Evolutionary conservation across 2,888 invertebrate genomes (phyloP), one percentile per base, ranked within the genome.

Genomic region (Chymomyza procnemis): DNA sequence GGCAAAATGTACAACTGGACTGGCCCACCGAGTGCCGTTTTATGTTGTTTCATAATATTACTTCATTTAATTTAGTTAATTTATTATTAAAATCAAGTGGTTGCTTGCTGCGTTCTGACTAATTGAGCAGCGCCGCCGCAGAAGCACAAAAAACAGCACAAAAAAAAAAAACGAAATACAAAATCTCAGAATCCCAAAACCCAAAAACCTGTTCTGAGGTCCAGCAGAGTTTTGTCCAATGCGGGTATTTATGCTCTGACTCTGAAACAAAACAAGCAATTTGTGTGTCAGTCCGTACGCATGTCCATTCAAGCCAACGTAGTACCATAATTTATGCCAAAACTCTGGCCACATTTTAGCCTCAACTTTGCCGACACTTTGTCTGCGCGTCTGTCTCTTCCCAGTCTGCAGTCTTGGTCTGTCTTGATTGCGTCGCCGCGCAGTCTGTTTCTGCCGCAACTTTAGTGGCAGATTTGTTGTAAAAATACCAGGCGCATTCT

Each of bases 281-380:
- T 87, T 81, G 87, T 81, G 85, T 87, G 85, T 81, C 85, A 80
- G 80, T 62, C 9, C 82, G 79, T 76, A 80, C 71, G 75, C 3
- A 2, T 4, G 6, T 26, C 26, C 26, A 3, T 2, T 6, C 3
- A 26, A 26, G 5, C 26, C 78, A 64, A 80, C 66, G 70, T 69
- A 69, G 71, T 79, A 71, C 66, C 21, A 85, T 86, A 86, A 87
- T 79, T 81, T 87, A 85, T 81, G 81, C 85, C 80, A 85, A 69
- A n/a, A 26, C 26, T 26, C 26, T 78, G 86, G 83, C 75, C 64
- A 69, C 61, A 73, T 65, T 67, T 60, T 67, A 4, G 59, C 61
- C 48, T 21, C 34, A 12, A 26, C 57, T 26, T n/a, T 58, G 71
- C 66, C 81, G 85, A 87, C 81, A 82, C 70, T 68, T 71, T 75